These are phyloP conservation scores for Gallinago nigripennis DNA, from an alignment of 2,797 vertebrate species.

Conservation along the genomic window DNA sequence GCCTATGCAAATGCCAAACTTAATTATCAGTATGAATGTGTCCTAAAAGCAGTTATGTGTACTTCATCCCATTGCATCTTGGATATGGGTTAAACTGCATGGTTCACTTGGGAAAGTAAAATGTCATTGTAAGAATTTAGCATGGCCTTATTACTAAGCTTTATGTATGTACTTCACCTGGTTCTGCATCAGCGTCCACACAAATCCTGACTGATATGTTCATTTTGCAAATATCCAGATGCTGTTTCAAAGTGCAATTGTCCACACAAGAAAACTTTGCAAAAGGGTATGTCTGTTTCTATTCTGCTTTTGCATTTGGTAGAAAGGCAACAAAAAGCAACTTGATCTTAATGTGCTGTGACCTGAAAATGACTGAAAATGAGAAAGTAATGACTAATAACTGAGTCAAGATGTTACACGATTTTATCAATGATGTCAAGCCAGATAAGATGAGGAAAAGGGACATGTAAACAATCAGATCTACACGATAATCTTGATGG, in stretches of 20 bases:
- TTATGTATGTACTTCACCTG: not conserved
- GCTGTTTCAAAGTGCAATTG: not conserved
- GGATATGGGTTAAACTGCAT: not conserved
- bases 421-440: not conserved
- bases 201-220: fast-evolving
- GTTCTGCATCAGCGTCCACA: not conserved
- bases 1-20: not conserved
- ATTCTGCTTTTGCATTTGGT: constrained; percentile 12
- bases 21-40: not conserved
- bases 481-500: not conserved
- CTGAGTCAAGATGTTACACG: not conserved
- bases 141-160: not conserved
- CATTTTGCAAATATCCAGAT: not conserved
- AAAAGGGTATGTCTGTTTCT: not conserved
- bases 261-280: not conserved
- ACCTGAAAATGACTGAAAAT: not conserved
- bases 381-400: not conserved
- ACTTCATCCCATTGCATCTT: not conserved
- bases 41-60: not conserved
- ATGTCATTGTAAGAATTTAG: not conserved
- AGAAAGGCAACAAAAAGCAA: not conserved
- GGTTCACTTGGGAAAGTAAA: not conserved
- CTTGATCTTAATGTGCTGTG: not conserved
- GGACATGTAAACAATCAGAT: not conserved
- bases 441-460: not conserved